Evolutionary conservation across 2,797 vertebrate genomes (phyloP), one percentile per base, ranked within the genome.

Genomic region (Cercopithecus diana): DNA sequence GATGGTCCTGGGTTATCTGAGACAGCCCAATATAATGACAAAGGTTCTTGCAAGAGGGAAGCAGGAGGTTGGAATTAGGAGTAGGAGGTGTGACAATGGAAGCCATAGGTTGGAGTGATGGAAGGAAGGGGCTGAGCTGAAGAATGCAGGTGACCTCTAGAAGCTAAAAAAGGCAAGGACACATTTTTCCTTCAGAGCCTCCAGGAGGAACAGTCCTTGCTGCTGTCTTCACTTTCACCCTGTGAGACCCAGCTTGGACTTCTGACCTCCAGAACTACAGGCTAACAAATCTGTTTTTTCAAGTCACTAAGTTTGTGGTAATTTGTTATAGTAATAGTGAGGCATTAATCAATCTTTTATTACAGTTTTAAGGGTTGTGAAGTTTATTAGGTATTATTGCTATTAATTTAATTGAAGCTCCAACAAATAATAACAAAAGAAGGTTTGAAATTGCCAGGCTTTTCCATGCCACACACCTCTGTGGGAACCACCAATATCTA

Each of bases 361-460:
- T 83, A 77, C 26, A 77, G 22, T 73, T 93, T 76, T 70, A 85
- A 94, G 64, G 57, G 90, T 14, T 93, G 7, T 81, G 19, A 80
- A 33, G 39, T 10, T 80, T 82, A 30, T 26, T 30, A 52, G 26
- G 28, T n/a, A 10, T 57, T 87, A 79, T 45, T 77, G 55, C 45
- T 52, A 93, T 84, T 84, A 88, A 41, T 72, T 89, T 86, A 85
- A 94, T 0, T 97, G 52, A 79, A 91, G 75, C 36, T 50, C 91
- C 33, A 72, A 75, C 5, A 76, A 67, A 84, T 52, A 86, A 50
- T 93, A 88, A 88, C 5, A 83, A 67, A 96, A 86, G 36, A 81
- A 14, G 39, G n/a, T 41, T 52, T 76, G 48, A 79, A 76, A 94
- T 8, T 58, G 41, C 61, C n/a, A 36, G 8, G 30, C 12, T 41